Conservation (phyloP, 2,797 vertebrate genomes). For the Periophthalmus magnuspinnatus region DNA sequence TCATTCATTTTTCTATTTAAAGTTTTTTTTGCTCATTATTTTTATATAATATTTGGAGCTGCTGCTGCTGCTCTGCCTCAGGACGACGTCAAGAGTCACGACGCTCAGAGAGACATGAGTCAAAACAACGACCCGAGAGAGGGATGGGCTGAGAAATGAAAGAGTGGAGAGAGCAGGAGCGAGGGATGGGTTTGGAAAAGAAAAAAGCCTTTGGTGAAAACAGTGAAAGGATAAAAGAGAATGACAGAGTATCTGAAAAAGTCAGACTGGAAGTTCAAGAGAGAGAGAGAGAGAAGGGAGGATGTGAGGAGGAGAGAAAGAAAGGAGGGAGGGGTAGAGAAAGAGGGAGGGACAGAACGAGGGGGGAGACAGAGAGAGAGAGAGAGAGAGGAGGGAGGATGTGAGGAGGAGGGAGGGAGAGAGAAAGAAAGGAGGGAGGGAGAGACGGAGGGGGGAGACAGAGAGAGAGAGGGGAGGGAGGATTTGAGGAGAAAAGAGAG, state of each 20-base stretch:
- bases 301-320: slow-evolving; percentile 2
- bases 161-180: background rate
- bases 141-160: slow-evolving; percentile 10
- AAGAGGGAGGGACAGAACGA: no score
- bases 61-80: slow-evolving; percentile 5
- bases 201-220: slow-evolving; percentile 30
- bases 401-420: background rate
- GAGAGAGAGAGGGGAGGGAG: slow-evolving; percentile 24
- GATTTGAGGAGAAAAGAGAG: no score
- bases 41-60: background rate
- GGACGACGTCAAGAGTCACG: slow-evolving; percentile 24
- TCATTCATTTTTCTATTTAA: no score
- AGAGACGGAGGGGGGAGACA: slow-evolving; percentile 33
- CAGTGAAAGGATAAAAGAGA: slow-evolving; percentile 43
- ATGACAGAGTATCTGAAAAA: slow-evolving; percentile 48
- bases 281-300: slow-evolving; percentile 46
- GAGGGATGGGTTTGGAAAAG: slow-evolving; percentile 1
- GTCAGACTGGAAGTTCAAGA: slow-evolving; percentile 62
- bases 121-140: slow-evolving; percentile 28
- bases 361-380: no score
- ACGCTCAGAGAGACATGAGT: slow-evolving; percentile 28
- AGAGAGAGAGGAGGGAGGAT: slow-evolving; percentile 8
- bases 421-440: slow-evolving; percentile 19
- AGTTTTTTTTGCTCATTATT: slow-evolving; percentile 1
- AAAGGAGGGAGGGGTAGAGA: no score